Evolutionary conservation across 2,888 invertebrate genomes (phyloP).

Genomic region (Drosophila anomalata): DNA sequence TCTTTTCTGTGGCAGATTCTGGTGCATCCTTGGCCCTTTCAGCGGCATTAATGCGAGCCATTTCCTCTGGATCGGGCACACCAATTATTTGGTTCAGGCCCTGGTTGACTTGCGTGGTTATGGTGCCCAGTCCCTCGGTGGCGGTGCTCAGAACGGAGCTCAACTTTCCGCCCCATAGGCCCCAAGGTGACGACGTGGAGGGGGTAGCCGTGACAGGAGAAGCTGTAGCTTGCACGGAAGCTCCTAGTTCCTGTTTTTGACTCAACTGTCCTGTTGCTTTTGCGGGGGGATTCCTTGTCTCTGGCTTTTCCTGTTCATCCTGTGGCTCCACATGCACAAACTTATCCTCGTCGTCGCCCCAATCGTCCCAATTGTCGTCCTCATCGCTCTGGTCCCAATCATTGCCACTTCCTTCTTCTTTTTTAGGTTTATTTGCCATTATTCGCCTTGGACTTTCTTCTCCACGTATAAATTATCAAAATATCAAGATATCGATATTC

Average conservation of each 20-base stretch:
- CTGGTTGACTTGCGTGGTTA: conserved; percentile 92
- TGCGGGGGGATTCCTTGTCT: conserved; percentile 28
- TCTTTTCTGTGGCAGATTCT: neutral
- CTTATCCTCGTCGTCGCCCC: conserved; percentile 78
- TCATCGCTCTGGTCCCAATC: conserved; percentile 76
- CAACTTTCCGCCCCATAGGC: conserved; percentile 89
- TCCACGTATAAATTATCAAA: conserved; percentile 30
- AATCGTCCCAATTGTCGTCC: conserved; percentile 80
- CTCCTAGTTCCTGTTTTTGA: neutral
- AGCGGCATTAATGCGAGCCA: conserved; percentile 85
- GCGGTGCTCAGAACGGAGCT: conserved; percentile 91
- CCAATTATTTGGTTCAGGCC: conserved; percentile 93
- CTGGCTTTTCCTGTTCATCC: conserved; percentile 15
- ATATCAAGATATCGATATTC: no score
- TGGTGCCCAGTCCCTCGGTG: conserved; percentile 89
- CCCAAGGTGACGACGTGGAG: conserved; percentile 64
- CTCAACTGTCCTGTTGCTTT: conserved; percentile 18
- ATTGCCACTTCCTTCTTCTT: conserved; percentile 40
- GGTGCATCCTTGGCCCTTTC: conserved; percentile 40
- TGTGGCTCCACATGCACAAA: conserved; percentile 59
- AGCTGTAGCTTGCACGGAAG: neutral
- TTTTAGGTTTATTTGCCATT: conserved; percentile 59
- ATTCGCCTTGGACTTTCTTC: conserved; percentile 14
- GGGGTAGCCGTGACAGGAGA: conserved; percentile 13
- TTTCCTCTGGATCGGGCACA: conserved; percentile 91